These are phyloP conservation scores for Sarcophaga subvicina DNA, from an alignment of 2,888 invertebrate species.

Conservation along the genomic window DNA sequence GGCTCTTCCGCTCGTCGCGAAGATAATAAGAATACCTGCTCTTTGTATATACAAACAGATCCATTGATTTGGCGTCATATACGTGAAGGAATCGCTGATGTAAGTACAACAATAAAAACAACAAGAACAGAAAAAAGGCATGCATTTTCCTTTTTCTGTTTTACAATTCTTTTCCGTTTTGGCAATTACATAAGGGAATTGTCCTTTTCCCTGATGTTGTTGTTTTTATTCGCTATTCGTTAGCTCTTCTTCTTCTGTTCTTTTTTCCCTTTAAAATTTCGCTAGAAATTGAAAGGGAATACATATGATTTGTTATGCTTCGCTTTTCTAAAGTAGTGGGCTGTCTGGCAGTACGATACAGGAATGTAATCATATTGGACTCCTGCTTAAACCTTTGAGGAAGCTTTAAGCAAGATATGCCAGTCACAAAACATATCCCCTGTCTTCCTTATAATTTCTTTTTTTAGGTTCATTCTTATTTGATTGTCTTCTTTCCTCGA, in stretches of 20 bases:
- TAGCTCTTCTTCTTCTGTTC: not conserved
- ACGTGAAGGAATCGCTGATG: conserved; percentile 90
- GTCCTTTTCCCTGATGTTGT: conserved; percentile 5
- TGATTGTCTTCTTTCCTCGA: too few species aligned
- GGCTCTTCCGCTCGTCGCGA: conserved; percentile 83
- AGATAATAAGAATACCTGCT: conserved; percentile 94
- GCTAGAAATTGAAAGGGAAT: too few species aligned
- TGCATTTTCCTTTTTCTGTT: conserved; percentile 2
- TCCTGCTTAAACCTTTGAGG: too few species aligned
- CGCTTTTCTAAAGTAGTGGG: not conserved
- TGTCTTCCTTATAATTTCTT: too few species aligned
- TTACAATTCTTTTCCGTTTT: conserved; percentile 54
- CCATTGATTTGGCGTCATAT: conserved; percentile 98
- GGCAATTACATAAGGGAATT: conserved; percentile 45
- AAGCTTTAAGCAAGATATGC: too few species aligned
- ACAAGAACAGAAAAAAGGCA: not conserved
- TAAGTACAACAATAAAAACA: conserved; percentile 79
- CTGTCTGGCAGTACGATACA: too few species aligned
- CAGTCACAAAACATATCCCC: too few species aligned
- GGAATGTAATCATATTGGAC: too few species aligned
- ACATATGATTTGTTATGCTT: too few species aligned
- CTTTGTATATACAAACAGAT: conserved; percentile 98
- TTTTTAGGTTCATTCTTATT: too few species aligned
- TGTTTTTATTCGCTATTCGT: not conserved
- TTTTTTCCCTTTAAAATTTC: too few species aligned